Base-by-base conservation (phyloP, 1,140 invertebrate species). In the Conopomorpha cramerella region DNA sequence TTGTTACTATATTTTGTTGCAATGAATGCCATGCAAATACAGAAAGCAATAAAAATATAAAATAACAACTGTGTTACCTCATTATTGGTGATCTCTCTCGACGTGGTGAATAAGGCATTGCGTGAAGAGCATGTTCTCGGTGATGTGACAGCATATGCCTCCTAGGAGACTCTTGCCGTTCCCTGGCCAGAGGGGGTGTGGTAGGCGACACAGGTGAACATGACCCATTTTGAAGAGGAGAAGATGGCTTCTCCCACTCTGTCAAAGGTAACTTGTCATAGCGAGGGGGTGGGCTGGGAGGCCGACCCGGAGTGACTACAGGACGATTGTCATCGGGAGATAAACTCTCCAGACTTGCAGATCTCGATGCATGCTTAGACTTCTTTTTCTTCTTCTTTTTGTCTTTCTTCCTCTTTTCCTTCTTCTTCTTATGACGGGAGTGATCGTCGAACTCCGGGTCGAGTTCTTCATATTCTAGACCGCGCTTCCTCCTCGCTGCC, bases 361-460 rank as follows among this genome's bases (percentile, higher is more conserved):
- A 87, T 26, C 84, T 78, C 11, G 85, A 86, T 26, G 79, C 64
- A 26, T 87, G 81, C 50, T 84, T 84, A 41, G 83, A 82, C 51
- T 89, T 89, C 8, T 84, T 85, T 64, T 88, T 89, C 61, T 88
- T 89, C 58, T 84, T 71, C 51, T 78, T 59, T 77, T 81, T 78
- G 52, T 81, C 86, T 43, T 85, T 84, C 39, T 89, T 88, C 46
- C 89, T 89, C 34, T 88, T 86, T 15, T 59, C 51, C 28, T 74
- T 72, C 46, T 71, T 70, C 43, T 73, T 76, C 41, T 71, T 76
- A 45, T 67, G 70, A 23, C 55, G 48, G 1, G 43, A 42, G 18
- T 53, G 55, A 10, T 70, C 58, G 25, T 63, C 56, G 42, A 58
- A 65, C 26, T 71, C 72, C 15, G 57, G 43, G 8, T 60, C 64